Evolutionary conservation across 1,140 invertebrate species (phyloP), one percentile per base, ranked within the genome.

Genomic region (Anastrepha obliqua): DNA sequence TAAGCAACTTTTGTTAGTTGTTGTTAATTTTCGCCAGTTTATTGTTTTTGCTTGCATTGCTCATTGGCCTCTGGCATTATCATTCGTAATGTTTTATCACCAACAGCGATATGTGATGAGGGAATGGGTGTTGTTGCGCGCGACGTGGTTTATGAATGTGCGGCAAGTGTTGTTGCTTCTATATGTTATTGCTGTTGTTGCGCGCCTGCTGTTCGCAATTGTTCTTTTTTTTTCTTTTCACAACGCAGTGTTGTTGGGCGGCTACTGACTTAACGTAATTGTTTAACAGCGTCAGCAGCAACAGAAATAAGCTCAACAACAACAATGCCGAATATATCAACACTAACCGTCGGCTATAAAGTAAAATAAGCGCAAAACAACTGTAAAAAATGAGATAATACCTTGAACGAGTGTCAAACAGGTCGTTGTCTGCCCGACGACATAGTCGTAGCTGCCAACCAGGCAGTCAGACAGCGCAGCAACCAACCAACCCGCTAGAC

Each of bases 351-450:
- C 74, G 42, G 59, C 85, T 62, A 86, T 86, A 86, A 62, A 62
- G 42, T 17, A 64, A 87, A 87, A 70, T 87, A 55, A 67, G 47
- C 86, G 86, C 47, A 87, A 65, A 67, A 15, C 86, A 86, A 86
- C 85, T 86, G 85, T 86, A 86, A 86, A 62, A 85, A 91, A 90
- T 92, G 91, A 90, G 91, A 92, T 92, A 92, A 92, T 92, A 92
- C 91, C 91, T 92, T 92, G 91, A 91, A 92, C 91, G 90, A 91
- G 90, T 90, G 91, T 90, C 91, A 90, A 90, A 81, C 91, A 92
- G 91, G 90, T 90, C 90, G 90, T 90, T 90, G 91, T 86, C 55
- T 86, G 85, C 20, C 59, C 62, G 59, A 81, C 74, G 74, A 55
- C 74, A 47, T n/a, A 51, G 74, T 81, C 47, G 44, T 62, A 13